A percentile compares a stretch with the other conserved stretches of the same genome.
phyloP scores from a whole-genome alignment of 1,140 invertebrate genomes.

The Linepithema humile region DNA sequence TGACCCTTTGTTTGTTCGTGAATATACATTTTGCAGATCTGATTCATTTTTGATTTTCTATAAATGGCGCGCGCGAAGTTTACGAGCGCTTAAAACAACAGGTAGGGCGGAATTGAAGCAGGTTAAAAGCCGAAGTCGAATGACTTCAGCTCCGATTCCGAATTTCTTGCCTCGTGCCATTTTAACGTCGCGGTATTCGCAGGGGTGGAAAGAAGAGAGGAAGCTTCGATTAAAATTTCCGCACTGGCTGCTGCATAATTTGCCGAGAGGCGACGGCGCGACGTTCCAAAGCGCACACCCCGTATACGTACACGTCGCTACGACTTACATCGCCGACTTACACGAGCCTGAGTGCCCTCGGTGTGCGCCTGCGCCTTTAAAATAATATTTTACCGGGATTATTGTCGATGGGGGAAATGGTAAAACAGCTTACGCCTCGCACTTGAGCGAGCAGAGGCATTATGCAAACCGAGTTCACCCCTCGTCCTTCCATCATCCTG shows the following conservation, averaged over 20 bases:
- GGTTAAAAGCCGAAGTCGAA: slow-evolving; percentile 2
- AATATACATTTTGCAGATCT: background rate
- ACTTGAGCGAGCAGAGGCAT: slow-evolving; percentile 76
- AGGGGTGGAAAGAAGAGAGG: background rate
- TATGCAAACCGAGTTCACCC: slow-evolving; percentile 80
- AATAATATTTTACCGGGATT: slow-evolving; percentile 82
- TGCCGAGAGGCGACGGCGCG: slow-evolving; percentile 5
- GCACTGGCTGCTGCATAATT: slow-evolving; percentile 47
- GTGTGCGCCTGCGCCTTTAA: slow-evolving; percentile 70
- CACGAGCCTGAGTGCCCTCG: slow-evolving; percentile 18
- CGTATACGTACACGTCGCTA: slow-evolving; percentile 14
- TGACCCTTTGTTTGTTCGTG: background rate
- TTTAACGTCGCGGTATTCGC: background rate
- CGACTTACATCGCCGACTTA: slow-evolving; percentile 45
- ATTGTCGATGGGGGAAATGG: slow-evolving; percentile 75
- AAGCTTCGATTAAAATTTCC: slow-evolving; percentile 48
- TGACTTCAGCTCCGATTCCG: slow-evolving; percentile 1
- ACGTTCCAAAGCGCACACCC: slow-evolving; percentile 34
- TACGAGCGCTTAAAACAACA: background rate
- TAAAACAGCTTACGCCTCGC: slow-evolving; percentile 78
- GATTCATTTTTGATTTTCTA: background rate
- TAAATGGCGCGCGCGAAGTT: background rate
- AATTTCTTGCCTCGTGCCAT: slow-evolving; percentile 12
- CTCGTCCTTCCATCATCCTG: slow-evolving; percentile 62
- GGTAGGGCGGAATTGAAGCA: background rate